Conservation (phyloP, 2,888 invertebrate species). For the Drosophila pullipes region DNA sequence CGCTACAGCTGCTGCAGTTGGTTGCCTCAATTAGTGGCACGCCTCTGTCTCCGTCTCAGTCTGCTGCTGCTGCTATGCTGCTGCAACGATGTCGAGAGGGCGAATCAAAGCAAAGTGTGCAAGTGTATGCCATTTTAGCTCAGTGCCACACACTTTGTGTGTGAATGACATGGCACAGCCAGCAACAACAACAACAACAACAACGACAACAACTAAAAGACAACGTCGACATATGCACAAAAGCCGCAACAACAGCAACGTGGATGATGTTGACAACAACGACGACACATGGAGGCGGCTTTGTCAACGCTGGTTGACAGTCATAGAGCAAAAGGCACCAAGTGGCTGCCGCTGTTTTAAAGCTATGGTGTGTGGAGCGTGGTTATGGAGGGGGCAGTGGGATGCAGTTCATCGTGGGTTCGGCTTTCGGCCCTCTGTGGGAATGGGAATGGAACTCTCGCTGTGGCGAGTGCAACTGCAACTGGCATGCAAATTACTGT, state of each 20-base stretch:
- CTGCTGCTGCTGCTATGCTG: conserved; percentile 6
- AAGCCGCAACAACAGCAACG: conserved; percentile 41
- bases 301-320: conserved; percentile 67
- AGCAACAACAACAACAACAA: conserved; percentile 34
- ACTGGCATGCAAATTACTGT: conserved; percentile 79
- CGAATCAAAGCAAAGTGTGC: conserved; percentile 71
- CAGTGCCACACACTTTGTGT: conserved; percentile 75
- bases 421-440: conserved; percentile 11
- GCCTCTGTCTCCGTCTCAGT: conserved; percentile 35
- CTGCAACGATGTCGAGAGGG: conserved; percentile 32
- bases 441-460: conserved; percentile 37
- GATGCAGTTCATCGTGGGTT: conserved; percentile 14
- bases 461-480: conserved; percentile 63
- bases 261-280: conserved; percentile 42
- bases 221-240: conserved; percentile 70
- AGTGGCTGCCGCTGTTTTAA: conserved; percentile 26
- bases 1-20: conserved; percentile 63
- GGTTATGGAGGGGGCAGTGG: not conserved
- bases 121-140: conserved; percentile 76
- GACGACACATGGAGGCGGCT: conserved; percentile 74
- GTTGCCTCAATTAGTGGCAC: conserved; percentile 80
- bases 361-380: not conserved
- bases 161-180: conserved; percentile 76
- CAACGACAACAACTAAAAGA: conserved; percentile 53
- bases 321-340: conserved; percentile 44